Evolutionary conservation across 2,888 invertebrate species (phyloP).

Genomic region (Luperina nickerlii): DNA sequence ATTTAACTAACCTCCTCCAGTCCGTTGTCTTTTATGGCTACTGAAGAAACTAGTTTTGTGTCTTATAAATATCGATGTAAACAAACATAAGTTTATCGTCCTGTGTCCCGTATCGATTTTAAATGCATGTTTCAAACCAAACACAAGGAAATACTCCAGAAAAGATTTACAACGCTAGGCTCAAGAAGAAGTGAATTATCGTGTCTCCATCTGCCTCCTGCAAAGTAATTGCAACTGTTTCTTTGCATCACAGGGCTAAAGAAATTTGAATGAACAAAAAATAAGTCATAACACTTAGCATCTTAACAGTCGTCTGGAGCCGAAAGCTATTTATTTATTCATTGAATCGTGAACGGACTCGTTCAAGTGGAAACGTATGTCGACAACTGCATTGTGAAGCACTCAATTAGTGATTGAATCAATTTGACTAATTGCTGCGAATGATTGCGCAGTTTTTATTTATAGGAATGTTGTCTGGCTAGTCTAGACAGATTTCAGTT

Average conservation of each 20-base stretch:
- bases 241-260: constrained; percentile 14
- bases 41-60: not conserved
- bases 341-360: constrained; percentile 79
- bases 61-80: not conserved
- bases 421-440: constrained; percentile 69
- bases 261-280: constrained; percentile 48
- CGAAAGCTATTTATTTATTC: constrained; percentile 85
- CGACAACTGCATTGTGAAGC: constrained; percentile 80
- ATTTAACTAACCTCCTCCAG: not conserved
- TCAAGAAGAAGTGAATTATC: constrained; percentile 10
- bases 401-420: constrained; percentile 79
- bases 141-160: not conserved
- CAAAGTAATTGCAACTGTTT: constrained; percentile 26
- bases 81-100: not conserved
- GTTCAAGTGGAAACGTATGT: constrained; percentile 80
- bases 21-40: not conserved
- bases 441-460: constrained; percentile 51
- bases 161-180: constrained; percentile 14
- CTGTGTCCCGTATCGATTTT: not conserved
- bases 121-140: constrained; percentile 5
- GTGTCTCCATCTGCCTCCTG: not conserved
- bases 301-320: constrained; percentile 63
- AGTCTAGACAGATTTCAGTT: not conserved
- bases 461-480: constrained; percentile 16
- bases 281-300: constrained; percentile 66